These are phyloP conservation scores for Stichodactyla mertensii DNA, from an alignment of 64 coral and sea anemone species.

Conservation along the genomic window DNA sequence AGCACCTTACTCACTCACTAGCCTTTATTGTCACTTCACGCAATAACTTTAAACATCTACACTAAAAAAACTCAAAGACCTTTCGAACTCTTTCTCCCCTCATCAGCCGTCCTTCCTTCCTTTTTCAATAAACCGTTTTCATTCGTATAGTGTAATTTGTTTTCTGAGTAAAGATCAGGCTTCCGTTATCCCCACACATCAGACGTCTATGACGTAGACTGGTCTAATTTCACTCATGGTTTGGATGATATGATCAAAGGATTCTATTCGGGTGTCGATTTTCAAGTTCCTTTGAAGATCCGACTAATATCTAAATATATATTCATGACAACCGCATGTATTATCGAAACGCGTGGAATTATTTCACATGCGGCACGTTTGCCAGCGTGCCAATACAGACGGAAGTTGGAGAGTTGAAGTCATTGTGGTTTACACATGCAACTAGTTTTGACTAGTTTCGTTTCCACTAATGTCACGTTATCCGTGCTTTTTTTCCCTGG, in stretches of 20 bases:
- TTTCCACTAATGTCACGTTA: conserved; percentile 3
- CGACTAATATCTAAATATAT: neutral
- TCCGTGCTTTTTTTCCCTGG: neutral
- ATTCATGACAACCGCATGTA: neutral
- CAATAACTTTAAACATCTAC: neutral
- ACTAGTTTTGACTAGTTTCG: neutral
- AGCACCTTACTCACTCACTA: neutral
- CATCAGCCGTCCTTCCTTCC: neutral
- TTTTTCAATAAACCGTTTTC: neutral
- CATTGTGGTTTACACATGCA: neutral
- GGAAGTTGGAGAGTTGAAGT: neutral
- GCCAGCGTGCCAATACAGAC: neutral
- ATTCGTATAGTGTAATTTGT: neutral
- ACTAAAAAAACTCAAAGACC: neutral
- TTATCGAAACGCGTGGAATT: conserved; percentile 13
- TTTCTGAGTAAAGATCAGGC: neutral
- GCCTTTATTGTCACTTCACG: neutral
- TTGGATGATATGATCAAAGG: neutral
- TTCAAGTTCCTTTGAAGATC: conserved; percentile 9
- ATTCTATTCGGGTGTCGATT: neutral
- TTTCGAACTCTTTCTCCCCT: neutral
- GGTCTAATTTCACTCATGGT: neutral
- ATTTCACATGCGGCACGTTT: neutral
- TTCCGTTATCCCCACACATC: neutral
- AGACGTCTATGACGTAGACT: conserved; percentile 7